These are phyloP conservation scores for Bombus consobrinus DNA, from an alignment of 1,140 invertebrate genomes.

Conservation along the genomic window DNA sequence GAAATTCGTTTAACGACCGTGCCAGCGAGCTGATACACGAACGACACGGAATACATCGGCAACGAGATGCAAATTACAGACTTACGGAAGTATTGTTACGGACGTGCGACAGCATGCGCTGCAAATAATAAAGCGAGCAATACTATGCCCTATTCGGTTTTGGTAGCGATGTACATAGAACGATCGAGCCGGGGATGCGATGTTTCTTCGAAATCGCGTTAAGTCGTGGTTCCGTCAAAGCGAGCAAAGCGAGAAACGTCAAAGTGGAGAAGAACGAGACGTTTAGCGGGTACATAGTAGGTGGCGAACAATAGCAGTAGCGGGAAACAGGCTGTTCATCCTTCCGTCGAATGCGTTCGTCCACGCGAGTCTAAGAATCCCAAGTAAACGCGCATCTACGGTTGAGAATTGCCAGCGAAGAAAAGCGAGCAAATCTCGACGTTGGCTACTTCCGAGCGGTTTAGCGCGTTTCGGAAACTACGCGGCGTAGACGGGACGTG, in stretches of 20 bases:
- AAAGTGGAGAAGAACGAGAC: neutral
- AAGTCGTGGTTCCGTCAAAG: too few relatives aligned
- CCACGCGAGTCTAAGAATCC: neutral
- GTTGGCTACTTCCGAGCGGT: slow-evolving; percentile 36
- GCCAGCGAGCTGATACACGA: slow-evolving; percentile 62
- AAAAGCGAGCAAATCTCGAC: slow-evolving; percentile 14
- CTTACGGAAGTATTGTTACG: slow-evolving; percentile 70
- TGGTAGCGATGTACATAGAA: neutral
- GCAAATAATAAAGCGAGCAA: slow-evolving; percentile 65
- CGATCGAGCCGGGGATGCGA: neutral
- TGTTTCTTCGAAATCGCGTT: neutral
- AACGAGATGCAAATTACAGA: slow-evolving; percentile 70
- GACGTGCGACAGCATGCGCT: slow-evolving; percentile 60
- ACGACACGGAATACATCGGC: slow-evolving; percentile 69
- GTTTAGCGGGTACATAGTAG: neutral
- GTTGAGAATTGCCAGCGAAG: neutral
- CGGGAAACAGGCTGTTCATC: neutral
- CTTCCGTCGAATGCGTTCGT: neutral
- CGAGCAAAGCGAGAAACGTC: too few relatives aligned
- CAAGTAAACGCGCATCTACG: neutral
- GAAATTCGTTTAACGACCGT: slow-evolving; percentile 68
- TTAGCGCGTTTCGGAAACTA: slow-evolving; percentile 47
- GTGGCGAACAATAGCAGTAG: neutral
- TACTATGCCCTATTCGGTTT: neutral
- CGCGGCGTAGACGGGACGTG: slow-evolving; percentile 9